phyloP scores from a whole-genome alignment of 2,797 vertebrate genomes.

The Otolemur crassicaudatus region DNA sequence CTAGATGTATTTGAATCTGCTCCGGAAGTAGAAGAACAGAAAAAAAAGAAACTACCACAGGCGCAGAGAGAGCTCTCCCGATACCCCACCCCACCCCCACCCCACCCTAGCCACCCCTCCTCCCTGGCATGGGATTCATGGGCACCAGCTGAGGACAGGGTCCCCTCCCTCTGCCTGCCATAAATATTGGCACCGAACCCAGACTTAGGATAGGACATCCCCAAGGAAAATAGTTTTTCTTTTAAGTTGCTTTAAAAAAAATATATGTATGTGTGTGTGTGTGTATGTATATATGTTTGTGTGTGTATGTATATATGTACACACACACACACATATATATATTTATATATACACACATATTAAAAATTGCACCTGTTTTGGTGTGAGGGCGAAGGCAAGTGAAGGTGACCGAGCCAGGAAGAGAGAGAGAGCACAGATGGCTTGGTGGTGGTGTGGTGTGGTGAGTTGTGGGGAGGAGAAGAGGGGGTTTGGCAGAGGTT shows the following conservation, averaged over 20 bases:
- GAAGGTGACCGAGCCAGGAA: conserved; percentile 77
- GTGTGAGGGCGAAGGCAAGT: conserved; percentile 79
- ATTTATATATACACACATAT: neutral
- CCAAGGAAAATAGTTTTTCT: conserved; percentile 76
- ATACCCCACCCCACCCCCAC: conserved; percentile 71
- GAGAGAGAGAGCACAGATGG: conserved; percentile 74
- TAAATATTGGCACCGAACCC: conserved; percentile 77
- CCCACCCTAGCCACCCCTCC: conserved; percentile 78
- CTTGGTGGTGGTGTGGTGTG: conserved; percentile 82
- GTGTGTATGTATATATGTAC: neutral
- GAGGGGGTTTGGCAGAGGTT: conserved; percentile 70
- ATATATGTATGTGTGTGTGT: neutral
- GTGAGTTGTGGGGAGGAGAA: conserved; percentile 79
- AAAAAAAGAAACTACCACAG: conserved; percentile 74
- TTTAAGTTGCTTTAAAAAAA: conserved; percentile 74
- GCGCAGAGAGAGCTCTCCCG: conserved; percentile 77
- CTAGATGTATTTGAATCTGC: conserved; percentile 82
- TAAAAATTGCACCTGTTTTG: conserved; percentile 70
- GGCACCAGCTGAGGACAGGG: conserved; percentile 82
- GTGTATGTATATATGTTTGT: neutral
- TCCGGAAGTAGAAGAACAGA: conserved; percentile 82
- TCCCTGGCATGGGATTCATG: conserved; percentile 81
- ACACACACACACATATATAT: neutral
- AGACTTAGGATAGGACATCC: conserved; percentile 65
- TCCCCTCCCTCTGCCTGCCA: conserved; percentile 75